phyloP scores from a whole-genome alignment of 1,140 invertebrate genomes.

The Zaprionus ornatus region DNA sequence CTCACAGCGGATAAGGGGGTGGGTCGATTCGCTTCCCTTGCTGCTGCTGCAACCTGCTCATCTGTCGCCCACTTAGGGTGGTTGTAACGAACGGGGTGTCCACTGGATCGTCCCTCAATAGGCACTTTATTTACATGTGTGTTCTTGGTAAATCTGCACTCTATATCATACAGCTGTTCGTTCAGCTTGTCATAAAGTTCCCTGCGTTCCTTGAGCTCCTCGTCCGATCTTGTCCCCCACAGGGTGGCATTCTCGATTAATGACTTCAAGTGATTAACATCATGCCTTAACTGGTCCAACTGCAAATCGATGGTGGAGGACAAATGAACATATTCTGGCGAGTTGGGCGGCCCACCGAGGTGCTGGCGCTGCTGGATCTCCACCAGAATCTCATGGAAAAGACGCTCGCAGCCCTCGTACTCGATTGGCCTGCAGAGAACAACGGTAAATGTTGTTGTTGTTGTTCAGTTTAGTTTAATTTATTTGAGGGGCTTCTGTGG shows the following conservation, averaged over 20 bases:
- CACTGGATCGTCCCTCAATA: too few species aligned
- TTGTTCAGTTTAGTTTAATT: not conserved
- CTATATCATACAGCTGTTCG: slow-evolving; percentile 45
- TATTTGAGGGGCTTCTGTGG: not conserved
- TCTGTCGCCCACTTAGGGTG: too few species aligned
- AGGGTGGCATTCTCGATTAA: slow-evolving; percentile 85
- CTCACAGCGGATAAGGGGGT: slow-evolving; percentile 62
- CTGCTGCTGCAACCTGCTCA: slow-evolving; percentile 84
- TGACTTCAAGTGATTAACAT: slow-evolving; percentile 86
- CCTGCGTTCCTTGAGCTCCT: slow-evolving; percentile 52
- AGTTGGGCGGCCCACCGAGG: slow-evolving; percentile 83
- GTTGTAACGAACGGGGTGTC: too few species aligned
- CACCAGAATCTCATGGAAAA: slow-evolving; percentile 87
- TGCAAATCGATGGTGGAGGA: slow-evolving; percentile 86
- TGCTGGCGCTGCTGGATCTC: slow-evolving; percentile 86
- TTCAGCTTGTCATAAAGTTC: slow-evolving; percentile 50
- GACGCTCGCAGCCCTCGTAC: slow-evolving; percentile 87
- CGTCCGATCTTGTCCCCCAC: slow-evolving; percentile 53
- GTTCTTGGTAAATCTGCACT: slow-evolving; percentile 36
- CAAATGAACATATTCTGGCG: slow-evolving; percentile 74
- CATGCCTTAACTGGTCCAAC: slow-evolving; percentile 86
- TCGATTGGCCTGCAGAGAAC: slow-evolving; percentile 86
- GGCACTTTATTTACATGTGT: slow-evolving; percentile 18
- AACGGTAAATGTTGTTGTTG: not conserved
- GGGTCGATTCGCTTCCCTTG: not conserved